Base-by-base conservation (phyloP, 23 tunicate genomes). In the Halocynthia aurantium region DNA sequence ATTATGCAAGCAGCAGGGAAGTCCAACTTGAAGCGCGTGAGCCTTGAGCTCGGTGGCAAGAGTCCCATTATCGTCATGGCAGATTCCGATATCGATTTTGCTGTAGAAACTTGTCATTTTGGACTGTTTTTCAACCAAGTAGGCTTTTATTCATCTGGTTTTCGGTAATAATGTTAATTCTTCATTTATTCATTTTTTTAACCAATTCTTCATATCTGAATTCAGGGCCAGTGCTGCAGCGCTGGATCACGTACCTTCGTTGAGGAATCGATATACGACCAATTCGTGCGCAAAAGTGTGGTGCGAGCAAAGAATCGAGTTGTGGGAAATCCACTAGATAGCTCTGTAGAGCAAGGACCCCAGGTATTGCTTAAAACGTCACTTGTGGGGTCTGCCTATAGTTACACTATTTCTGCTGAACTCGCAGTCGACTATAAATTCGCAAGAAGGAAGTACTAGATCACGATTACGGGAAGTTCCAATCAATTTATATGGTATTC, bases 191-290 rank as follows among this genome's bases (percentile, higher is more conserved):
- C 19, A 22, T 15, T 20, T 68, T 19, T n/a, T 15, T 11, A 15
- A 15, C 1, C 44, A 68, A 68, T 19, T 15, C 17, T 50, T 5
- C 68, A 12, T 31, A 15, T 52, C 51, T 52, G 55, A 19, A 8
- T 63, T 22, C 44, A 82, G 90, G 98, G 98, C 9, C 98, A 93
- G 68, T 71, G 83, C 17, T 93, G 98, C 65, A 80, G 89, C 72
- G 98, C 94, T 18, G 94, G 94, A 10, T 75, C 94, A 8, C 77
- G 88, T 17, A 83, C 82, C n/a, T 93, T 49, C 76, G 98, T 93
- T 22, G 88, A 93, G 55, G 98, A 87, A 63, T 88, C 84, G 21
- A 84, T 93, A 62, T 93, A 87, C 77, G 98, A 93, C 49, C 86
- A 87, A 57, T 93, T 93, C 64, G 98, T 93, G 15, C 56, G 76